Evolutionary conservation across 2,888 invertebrate genomes (phyloP).

Genomic region (Tanypteryx hageni): DNA sequence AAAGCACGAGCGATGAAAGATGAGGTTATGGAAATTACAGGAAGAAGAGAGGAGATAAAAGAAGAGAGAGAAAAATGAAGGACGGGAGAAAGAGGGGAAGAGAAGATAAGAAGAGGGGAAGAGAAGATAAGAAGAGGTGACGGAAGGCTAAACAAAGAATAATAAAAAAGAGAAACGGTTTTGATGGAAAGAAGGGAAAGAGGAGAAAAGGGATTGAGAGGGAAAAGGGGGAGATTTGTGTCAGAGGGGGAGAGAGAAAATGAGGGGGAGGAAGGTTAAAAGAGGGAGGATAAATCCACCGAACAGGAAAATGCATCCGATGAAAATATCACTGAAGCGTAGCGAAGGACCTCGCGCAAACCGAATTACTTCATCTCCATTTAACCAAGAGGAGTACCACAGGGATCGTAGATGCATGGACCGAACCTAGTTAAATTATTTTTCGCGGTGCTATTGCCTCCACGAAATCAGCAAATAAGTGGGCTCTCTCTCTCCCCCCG

Average conservation of each 20-base stretch:
- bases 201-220: neutral
- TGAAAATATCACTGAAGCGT: slow-evolving; percentile 26
- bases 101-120: neutral
- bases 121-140: too few relatives aligned
- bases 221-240: neutral
- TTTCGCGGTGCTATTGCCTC: neutral
- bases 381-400: slow-evolving; percentile 6
- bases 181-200: too few relatives aligned
- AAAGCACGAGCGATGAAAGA: neutral
- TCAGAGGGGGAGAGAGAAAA: slow-evolving; percentile 31
- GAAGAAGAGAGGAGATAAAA: neutral
- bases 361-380: neutral
- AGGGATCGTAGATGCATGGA: neutral
- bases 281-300: neutral
- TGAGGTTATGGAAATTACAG: neutral
- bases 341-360: neutral
- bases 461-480: neutral
- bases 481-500: neutral
- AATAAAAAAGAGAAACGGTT: too few relatives aligned
- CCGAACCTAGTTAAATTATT: neutral
- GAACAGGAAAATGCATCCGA: slow-evolving; percentile 19
- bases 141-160: too few relatives aligned
- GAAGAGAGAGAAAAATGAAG: neutral
- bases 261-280: neutral
- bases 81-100: neutral